Base-by-base conservation (phyloP, 2,888 invertebrate genomes). In the Doris montereyensis region DNA sequence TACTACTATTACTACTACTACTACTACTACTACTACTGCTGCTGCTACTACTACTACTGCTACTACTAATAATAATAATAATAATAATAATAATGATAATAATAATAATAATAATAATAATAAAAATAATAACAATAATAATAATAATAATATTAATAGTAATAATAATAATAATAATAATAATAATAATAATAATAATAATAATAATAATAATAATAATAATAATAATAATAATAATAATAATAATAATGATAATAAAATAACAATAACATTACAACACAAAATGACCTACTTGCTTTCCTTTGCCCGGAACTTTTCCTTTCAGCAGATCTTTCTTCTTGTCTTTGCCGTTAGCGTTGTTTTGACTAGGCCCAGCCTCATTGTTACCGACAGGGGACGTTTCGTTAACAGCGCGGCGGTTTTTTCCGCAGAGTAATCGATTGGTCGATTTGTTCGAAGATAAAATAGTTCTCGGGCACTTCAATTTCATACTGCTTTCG, bases 401-500 rank as follows among this genome's bases (percentile, higher is more conserved):
- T 35, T 5, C 8, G 32, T 8, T 8, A 13, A 13, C 52, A 52
- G 13, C 10, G 10, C 8, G 10, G 52, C 10, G 52, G 13, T 13
- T 52, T 52, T 52, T 52, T 13, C 52, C 13, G n/a, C n/a, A n/a
- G n/a, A n/a, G 52, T 10, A 13, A 75, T 75, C 28, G 3, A n/a
- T 28, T 71, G 77, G 0, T 60, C 28, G 1, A 58, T 41, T 28
- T 73, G 67, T 32, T 78, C 71, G 24, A 81, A 81, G 26, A 13
- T 24, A 30, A 77, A 81, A 34, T 30, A 81, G 65, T 81, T 81
- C 24, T 75, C 75, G 3, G 81, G 77, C 17, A 81, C 75, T 30
- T 81, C 81, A 17, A 77, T 21, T 13, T 21, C 21, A 57, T 52
- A 81, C 13, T 81, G 68, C 8, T 71, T 70, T 10, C 76, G 57